These are phyloP conservation scores for Carassius auratus DNA, from an alignment of 2,113 vertebrate species.

Conservation along the genomic window DNA sequence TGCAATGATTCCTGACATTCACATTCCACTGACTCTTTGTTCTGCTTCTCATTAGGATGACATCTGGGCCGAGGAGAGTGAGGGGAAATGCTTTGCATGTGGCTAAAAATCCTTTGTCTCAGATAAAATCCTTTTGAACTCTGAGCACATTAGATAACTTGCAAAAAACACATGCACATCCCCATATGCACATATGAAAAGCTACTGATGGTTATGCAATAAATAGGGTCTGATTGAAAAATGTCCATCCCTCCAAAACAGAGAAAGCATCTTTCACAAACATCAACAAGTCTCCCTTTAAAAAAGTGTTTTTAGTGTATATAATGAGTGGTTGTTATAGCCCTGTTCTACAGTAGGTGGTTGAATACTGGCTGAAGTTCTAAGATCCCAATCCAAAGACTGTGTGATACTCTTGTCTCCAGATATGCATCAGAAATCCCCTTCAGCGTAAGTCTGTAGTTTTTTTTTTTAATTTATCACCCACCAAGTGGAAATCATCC, in stretches of 20 bases:
- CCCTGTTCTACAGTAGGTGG: neutral
- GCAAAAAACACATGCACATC: neutral
- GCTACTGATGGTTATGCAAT: neutral
- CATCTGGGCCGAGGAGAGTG: neutral
- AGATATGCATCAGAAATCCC: neutral
- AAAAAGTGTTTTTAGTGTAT: too few species aligned
- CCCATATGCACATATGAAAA: neutral
- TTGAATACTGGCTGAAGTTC: neutral
- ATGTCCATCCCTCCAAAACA: too few species aligned
- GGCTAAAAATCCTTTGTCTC: conserved; percentile 23
- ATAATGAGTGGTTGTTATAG: too few species aligned
- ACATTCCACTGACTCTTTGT: conserved; percentile 36
- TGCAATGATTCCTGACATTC: neutral
- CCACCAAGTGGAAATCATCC: neutral
- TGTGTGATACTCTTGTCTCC: too few species aligned
- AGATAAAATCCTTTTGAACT: neutral
- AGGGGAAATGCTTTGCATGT: conserved; percentile 6
- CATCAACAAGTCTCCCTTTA: too few species aligned
- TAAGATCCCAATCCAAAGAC: neutral
- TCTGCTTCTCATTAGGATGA: neutral
- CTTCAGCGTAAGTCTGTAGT: neutral
- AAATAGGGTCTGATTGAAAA: too few species aligned
- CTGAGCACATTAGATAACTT: neutral
- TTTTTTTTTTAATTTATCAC: neutral
- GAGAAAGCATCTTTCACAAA: too few species aligned